Conservation (phyloP, 2,888 invertebrate species). For the Tetramorium bicarinatum region DNA sequence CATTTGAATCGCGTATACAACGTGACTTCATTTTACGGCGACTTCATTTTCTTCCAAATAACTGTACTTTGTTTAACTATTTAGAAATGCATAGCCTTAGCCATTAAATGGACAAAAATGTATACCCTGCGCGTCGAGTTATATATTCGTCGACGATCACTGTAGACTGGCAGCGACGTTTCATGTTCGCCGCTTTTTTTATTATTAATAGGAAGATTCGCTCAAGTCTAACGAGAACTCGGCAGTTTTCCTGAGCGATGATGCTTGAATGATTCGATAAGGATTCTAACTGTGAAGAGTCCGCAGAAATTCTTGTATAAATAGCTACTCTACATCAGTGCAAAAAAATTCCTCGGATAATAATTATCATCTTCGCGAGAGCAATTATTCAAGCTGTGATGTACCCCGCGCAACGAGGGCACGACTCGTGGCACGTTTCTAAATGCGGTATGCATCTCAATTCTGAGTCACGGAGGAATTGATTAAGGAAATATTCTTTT, state of each 20-base stretch:
- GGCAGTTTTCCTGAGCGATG: constrained; percentile 26
- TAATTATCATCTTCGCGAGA: constrained; percentile 29
- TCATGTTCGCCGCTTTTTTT: background rate
- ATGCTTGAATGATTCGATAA: constrained; percentile 19
- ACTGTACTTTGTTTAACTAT: constrained; percentile 44
- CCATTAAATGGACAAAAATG: background rate
- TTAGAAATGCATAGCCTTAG: background rate
- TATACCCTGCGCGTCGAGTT: background rate
- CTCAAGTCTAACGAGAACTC: constrained; percentile 27
- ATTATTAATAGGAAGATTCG: background rate
- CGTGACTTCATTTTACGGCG: constrained; percentile 27
- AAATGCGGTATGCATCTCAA: background rate
- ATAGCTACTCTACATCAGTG: background rate
- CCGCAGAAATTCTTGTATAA: constrained; percentile 31
- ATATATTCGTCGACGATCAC: background rate
- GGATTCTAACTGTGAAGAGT: constrained; percentile 29
- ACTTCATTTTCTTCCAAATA: constrained; percentile 20
- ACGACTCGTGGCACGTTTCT: background rate
- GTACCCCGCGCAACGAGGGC: background rate
- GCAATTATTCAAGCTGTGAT: constrained; percentile 15
- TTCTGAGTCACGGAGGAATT: background rate
- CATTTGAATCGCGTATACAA: constrained; percentile 33
- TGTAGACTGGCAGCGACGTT: background rate
- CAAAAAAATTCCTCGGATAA: background rate
- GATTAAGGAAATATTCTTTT: background rate